Evolutionary conservation across 35 echinoderm and acorn worm genomes (phyloP), one percentile per base, ranked within the genome.

Genomic region (Amphiura filiformis): DNA sequence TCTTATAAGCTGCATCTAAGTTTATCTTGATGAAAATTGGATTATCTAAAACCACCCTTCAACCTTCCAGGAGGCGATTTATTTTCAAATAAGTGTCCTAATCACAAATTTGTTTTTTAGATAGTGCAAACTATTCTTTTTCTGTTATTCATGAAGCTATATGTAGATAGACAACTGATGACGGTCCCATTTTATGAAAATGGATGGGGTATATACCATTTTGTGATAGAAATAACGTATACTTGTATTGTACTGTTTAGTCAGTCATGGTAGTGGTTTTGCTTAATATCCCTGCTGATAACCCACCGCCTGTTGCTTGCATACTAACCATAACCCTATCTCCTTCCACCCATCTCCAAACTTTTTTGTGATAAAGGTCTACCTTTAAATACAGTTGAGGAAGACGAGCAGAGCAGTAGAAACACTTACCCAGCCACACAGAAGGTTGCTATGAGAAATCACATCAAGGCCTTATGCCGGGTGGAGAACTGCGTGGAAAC

Each of bases 381-480:
- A 70, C 61, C 61, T 70, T 70, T 70, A 30, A 70, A 57, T 36
- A 0, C 56, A 96, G 94, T 91, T 79, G 90, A 91, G n/a, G 81
- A 90, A 15, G 89, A 97, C 75, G 91, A 93, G 82, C 82, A 88
- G 31, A 85, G 91, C 36, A 82, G 61, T 15, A 84, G 93, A 35
- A 92, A 97, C 76, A 85, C 93, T 1, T 99, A 90, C 77, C 93
- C 96, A 36, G 96, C 96, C 14, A 99, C 96, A 13, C 90, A 95
- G 20, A 99, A 99, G 37, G 75, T 87, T 36, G 89, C 83, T 1
- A 94, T 99, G 37, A 86, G 93, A 0, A 99, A 94, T 34, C 96
- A 99, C 76, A 86, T 99, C 34, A 94, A 87, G 31, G 84, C 87
- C 0, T 84, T 99, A 14, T 99, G 96, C 64, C 78, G 90, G 17